Evolutionary conservation across 35 echinoderm and acorn worm genomes (phyloP).

Genomic region (Lytechinus pictus): DNA sequence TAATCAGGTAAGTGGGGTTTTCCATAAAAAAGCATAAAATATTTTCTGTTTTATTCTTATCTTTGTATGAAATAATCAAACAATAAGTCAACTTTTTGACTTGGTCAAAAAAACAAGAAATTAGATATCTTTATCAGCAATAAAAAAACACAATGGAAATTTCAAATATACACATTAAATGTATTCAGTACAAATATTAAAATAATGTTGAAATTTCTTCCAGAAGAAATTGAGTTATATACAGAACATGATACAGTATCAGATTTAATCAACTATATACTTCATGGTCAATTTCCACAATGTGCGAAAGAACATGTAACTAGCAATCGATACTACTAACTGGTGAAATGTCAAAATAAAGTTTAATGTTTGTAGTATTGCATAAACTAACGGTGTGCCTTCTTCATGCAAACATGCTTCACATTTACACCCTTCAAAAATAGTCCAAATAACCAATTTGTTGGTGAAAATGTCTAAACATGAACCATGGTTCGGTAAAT

Average conservation of each 20-base stretch:
- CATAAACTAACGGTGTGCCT: background rate
- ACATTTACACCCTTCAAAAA: too few species aligned
- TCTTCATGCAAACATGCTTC: background rate
- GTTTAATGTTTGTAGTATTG: background rate
- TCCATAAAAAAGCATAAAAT: too few species aligned
- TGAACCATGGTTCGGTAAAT: too few species aligned
- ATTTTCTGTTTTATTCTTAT: too few species aligned
- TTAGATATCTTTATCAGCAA: background rate
- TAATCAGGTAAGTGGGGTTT: background rate
- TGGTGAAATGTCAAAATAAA: background rate
- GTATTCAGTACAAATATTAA: background rate
- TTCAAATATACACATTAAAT: slow-evolving; percentile 6
- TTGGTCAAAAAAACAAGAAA: background rate
- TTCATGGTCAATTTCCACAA: background rate
- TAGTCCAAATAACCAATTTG: too few species aligned
- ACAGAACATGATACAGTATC: background rate
- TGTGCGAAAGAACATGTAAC: background rate
- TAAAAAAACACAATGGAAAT: background rate
- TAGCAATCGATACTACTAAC: too few species aligned
- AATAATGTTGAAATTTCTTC: slow-evolving; percentile 14
- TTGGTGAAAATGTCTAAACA: too few species aligned
- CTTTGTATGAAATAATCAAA: background rate
- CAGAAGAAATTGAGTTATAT: background rate
- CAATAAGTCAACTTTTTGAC: background rate
- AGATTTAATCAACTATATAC: background rate